Evolutionary conservation across 2,888 invertebrate species (phyloP), one percentile per base, ranked within the genome.

Genomic region (Aleiodes testaceus): DNA sequence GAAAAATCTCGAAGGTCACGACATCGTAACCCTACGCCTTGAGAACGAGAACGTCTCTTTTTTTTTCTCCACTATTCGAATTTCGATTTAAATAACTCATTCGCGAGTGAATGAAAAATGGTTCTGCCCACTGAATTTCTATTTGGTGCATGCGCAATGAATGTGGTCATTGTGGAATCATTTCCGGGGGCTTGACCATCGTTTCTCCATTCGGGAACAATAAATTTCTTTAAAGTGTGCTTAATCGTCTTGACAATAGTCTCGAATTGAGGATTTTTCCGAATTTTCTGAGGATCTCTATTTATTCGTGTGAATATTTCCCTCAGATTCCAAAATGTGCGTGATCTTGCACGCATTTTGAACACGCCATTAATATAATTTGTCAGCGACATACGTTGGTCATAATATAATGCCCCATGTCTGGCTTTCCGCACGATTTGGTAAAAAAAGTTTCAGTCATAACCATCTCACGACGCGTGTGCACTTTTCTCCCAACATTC

Each of bases 11-110:
- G 64, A 72, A 77, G 76, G 75, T 73, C 75, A 68, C 72, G 71
- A 69, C 70, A 67, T n/a, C 78, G 87, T 87, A 87, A 87, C 86
- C 82, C 85, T 85, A 87, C 80, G 81, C 87, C 86, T 87, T 87
- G 87, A 86, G 86, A 86, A 87, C 80, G 70, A 66, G 20, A 14
- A 53, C 20, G 45, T 36, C 16, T 53, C 45, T 20, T 20, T 70
- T 70, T 47, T 69, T 69, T 70, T 75, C 67, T 69, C 66, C 69
- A 73, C 71, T 66, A 63, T 68, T 73, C 26, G 71, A 70, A 70
- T 6, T 36, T 79, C 77, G 79, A 81, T 80, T 77, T 75, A 72
- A 79, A 77, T 78, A 75, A 73, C 59, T 69, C 66, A 74, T 45
- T 49, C 45, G 47, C 18, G 55, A 65, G 42, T 64, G 50, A 59